phyloP scores from a whole-genome alignment of 2,888 invertebrate genomes.

The Sminthurides aquaticus region DNA sequence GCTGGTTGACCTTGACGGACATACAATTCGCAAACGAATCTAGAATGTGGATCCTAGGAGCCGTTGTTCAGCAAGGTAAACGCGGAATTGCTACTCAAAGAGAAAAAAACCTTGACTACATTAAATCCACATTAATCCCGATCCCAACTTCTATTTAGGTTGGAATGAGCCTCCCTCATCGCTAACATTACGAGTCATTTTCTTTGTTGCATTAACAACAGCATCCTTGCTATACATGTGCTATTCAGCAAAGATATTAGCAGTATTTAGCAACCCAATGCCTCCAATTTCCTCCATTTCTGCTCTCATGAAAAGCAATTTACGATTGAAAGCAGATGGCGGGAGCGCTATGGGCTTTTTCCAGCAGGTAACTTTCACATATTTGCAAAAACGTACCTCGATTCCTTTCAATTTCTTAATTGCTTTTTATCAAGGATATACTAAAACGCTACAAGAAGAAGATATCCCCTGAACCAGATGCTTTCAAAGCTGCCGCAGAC shows the following conservation, averaged over 20 bases:
- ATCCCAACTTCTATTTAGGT: neutral
- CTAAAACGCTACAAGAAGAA: neutral
- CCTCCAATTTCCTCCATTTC: neutral
- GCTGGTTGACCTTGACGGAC: neutral
- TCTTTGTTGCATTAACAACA: neutral
- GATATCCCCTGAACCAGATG: neutral
- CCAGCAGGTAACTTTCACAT: neutral
- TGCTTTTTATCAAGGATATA: neutral
- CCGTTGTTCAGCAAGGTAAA: conserved; percentile 1
- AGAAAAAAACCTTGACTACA: neutral
- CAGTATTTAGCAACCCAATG: neutral
- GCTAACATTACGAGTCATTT: neutral
- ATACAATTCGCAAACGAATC: neutral
- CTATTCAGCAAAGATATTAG: neutral
- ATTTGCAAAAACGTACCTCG: neutral
- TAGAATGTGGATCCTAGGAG: neutral
- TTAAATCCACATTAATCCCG: neutral
- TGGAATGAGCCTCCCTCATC: neutral
- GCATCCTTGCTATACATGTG: neutral
- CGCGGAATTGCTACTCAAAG: neutral
- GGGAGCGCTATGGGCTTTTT: neutral
- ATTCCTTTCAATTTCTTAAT: neutral
- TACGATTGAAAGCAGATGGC: neutral
- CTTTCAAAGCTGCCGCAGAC: neutral
- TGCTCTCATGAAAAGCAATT: neutral